A percentile compares a stretch with the other conserved stretches of the same genome.
Evolutionary conservation across 2,888 invertebrate species (phyloP).

Genomic region (Agrilus biguttatus): DNA sequence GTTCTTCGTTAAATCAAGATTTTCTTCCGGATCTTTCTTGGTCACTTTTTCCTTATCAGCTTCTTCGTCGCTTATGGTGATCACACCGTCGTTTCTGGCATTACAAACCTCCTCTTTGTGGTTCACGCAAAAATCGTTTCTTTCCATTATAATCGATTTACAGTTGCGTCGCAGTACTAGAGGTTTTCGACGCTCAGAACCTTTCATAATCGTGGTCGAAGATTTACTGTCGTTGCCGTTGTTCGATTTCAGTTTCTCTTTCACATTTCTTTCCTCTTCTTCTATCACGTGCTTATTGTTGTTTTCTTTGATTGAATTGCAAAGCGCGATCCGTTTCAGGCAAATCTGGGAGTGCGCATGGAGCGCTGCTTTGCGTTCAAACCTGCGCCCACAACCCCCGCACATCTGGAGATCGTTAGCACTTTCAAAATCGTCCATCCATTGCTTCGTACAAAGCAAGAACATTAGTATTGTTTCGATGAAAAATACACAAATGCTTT

Average conservation of each 20-base stretch:
- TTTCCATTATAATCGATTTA: too few relatives aligned
- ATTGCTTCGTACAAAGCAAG: slow-evolving; percentile 30
- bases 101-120: too few relatives aligned
- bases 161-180: background rate
- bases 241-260: background rate
- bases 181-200: slow-evolving; percentile 5
- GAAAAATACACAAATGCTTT: too few relatives aligned
- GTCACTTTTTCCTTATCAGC: background rate
- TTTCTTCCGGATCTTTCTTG: too few relatives aligned
- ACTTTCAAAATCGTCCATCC: slow-evolving; percentile 51
- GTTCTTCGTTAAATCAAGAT: too few relatives aligned
- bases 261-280: slow-evolving; percentile 2
- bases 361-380: slow-evolving; percentile 58
- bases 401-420: slow-evolving; percentile 47
- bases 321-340: slow-evolving; percentile 36
- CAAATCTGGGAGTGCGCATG: slow-evolving; percentile 58
- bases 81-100: too few relatives aligned
- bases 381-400: slow-evolving; percentile 54
- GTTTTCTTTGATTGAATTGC: slow-evolving; percentile 26
- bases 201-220: background rate
- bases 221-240: background rate
- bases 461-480: too few relatives aligned
- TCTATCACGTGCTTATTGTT: slow-evolving; percentile 9
- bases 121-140: too few relatives aligned
- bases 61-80: too few relatives aligned